Base-by-base conservation (phyloP, 92 coral and sea anemone species). In the Parazoanthus swiftii region DNA sequence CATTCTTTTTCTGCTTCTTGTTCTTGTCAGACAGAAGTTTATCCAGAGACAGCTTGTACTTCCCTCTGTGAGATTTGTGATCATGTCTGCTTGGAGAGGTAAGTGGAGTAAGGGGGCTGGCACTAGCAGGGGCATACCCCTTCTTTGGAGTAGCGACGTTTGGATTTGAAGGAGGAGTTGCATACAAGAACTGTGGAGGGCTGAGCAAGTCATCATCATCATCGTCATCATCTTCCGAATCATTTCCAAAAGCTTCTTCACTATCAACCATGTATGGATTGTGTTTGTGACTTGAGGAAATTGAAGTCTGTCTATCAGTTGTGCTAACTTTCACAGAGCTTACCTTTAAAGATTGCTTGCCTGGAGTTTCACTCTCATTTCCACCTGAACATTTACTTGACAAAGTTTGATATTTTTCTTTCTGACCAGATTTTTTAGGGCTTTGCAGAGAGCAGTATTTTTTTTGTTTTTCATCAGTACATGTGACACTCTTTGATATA, bases 181-280 rank as follows among this genome's bases (percentile, higher is more conserved):
- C 86, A 39, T 89, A 89, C 48, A 96, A 86, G 90, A 94, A 93
- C 51, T 90, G 86, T 85, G 98, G 95, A 4, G 95, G 96, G 1
- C 89, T 89, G 50, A 96, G 95, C 44, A 95, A 88, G 39, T 95
- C 99, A 81, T 96, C 98, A 70, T 95, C 98, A 3, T 95, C 95
- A 9, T 92, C 94, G 74, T 88, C 89, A 78, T 88, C 89, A 78
- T 84, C 86, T 26, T 71, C 39, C 0, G 81, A 81, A 58, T 73
- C 86, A 56, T 38, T 39, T 0, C 18, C 79, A 4, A 37, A 71
- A 18, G 63, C 50, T 20, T 82, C 88, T 59, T 86, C 85, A 48
- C 79, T 70, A 25, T 84, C 87, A 71, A 26, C 5, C 66, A 43
- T 25, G 56, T 25, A 43, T 0, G 3, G 59, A 6, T 48, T 50